Conservation (phyloP, 2,888 invertebrate species). For the Acutogordius australiensis region DNA sequence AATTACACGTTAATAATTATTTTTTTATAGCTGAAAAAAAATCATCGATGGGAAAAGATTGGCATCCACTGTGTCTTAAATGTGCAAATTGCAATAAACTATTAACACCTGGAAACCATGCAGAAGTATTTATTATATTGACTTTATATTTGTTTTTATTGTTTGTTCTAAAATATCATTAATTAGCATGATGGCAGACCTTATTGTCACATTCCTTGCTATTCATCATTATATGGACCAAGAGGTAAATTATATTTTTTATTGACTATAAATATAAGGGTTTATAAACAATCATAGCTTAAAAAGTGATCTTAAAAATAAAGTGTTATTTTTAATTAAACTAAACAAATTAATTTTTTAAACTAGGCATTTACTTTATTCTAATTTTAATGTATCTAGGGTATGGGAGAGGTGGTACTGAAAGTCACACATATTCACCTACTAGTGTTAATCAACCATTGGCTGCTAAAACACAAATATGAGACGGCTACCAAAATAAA, state of each 20-base stretch:
- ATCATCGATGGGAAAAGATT: constrained; percentile 22
- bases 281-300: too few relatives aligned
- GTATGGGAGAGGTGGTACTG: constrained; percentile 5
- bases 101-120: constrained; percentile 19
- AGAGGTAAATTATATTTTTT: constrained; percentile 10
- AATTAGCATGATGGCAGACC: constrained; percentile 6
- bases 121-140: constrained; percentile 20
- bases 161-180: not conserved
- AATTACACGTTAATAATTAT: not conserved
- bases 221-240: constrained; percentile 5
- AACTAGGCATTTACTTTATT: not conserved
- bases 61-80: constrained; percentile 21
- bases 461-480: too few relatives aligned
- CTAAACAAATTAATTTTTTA: not conserved
- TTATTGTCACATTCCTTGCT: constrained; percentile 11
- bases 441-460: too few relatives aligned
- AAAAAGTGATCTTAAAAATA: too few relatives aligned
- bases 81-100: constrained; percentile 22
- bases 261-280: too few relatives aligned
- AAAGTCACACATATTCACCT: constrained; percentile 7
- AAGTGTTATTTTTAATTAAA: not conserved
- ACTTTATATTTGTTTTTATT: not conserved
- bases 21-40: constrained; percentile 20
- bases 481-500: too few relatives aligned
- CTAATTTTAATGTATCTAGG: not conserved